A percentile compares a stretch with the other conserved stretches of the same genome.
phyloP scores from a whole-genome alignment of 2,113 vertebrate species.

The Bufo bufo region DNA sequence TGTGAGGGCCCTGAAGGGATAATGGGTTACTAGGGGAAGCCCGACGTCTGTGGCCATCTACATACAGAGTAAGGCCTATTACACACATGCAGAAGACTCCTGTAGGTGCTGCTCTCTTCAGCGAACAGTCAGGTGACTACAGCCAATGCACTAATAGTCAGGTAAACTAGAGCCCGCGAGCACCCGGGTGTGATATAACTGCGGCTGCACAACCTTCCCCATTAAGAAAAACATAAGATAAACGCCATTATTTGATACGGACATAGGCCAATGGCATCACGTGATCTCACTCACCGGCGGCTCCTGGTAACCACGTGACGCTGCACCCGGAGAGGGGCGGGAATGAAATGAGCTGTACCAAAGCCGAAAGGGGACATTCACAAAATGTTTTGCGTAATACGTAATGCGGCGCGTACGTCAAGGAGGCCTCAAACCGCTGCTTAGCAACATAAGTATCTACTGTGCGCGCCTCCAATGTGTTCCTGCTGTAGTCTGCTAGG shows the following conservation, averaged over 20 bases:
- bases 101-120: too few species aligned
- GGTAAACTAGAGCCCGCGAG: neutral
- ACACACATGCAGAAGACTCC: too few species aligned
- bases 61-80: too few species aligned
- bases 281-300: conserved; percentile 49
- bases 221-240: neutral
- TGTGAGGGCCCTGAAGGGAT: too few species aligned
- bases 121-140: neutral
- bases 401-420: neutral
- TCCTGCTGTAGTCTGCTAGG: neutral
- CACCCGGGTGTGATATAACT: neutral
- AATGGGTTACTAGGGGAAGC: too few species aligned
- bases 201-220: neutral
- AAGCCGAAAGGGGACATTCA: neutral
- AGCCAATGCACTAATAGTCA: neutral
- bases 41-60: too few species aligned
- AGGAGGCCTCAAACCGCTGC: neutral
- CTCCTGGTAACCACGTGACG: conserved; percentile 30
- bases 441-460: neutral
- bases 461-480: neutral
- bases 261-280: conserved; percentile 16
- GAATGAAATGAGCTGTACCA: neutral
- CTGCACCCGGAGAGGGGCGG: neutral
- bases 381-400: neutral
- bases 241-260: neutral